phyloP scores from a whole-genome alignment of 2,888 invertebrate species.

The Trichogramma evanescens region DNA sequence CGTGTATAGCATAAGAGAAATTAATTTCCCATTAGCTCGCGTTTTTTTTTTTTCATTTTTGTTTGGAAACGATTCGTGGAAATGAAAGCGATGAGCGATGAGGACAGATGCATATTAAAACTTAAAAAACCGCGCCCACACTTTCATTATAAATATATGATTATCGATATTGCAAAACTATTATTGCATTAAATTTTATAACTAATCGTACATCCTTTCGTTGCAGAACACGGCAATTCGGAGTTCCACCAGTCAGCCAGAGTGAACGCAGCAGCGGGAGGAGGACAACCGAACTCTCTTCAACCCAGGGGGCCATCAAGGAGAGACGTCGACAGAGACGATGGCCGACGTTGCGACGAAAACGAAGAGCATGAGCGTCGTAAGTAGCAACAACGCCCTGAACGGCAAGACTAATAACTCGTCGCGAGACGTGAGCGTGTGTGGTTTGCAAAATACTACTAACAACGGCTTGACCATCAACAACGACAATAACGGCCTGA shows the following conservation, averaged over 20 bases:
- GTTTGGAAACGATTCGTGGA: too few species aligned
- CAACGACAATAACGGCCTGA: constrained; percentile 39
- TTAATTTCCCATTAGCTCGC: constrained; percentile 8
- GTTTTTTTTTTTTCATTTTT: background rate
- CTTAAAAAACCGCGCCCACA: too few species aligned
- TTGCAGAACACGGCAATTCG: too few species aligned
- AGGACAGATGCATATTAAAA: too few species aligned
- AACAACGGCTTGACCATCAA: constrained; percentile 46
- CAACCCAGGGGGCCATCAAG: too few species aligned
- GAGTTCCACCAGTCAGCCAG: background rate
- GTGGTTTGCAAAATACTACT: constrained; percentile 39
- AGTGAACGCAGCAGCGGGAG: too few species aligned
- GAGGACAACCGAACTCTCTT: too few species aligned
- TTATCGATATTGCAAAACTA: too few species aligned
- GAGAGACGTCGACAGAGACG: constrained; percentile 10
- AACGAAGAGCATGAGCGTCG: constrained; percentile 43
- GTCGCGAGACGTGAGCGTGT: constrained; percentile 33
- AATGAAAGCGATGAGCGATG: too few species aligned
- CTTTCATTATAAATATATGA: too few species aligned
- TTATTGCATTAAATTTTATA: too few species aligned
- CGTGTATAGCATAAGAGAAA: background rate
- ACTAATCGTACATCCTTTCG: too few species aligned
- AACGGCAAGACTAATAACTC: constrained; percentile 27
- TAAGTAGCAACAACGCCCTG: constrained; percentile 38
- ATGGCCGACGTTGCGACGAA: constrained; percentile 46